Conservation (phyloP, 1,140 invertebrate species). For the Sitodiplosis mosellana region DNA sequence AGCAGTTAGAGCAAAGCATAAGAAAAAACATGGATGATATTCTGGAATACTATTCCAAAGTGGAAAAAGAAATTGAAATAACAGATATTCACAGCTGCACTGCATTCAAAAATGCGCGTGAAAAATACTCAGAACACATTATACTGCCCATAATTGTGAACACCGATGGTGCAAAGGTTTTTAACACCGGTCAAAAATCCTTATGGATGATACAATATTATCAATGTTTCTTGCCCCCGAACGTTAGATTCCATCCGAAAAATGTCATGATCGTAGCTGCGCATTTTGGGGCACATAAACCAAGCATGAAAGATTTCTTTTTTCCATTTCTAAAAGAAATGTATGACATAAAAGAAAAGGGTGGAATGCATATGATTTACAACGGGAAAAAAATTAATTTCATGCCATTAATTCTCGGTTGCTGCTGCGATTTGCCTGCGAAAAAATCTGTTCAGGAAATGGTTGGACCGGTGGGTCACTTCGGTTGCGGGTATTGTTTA, state of each 20-base stretch:
- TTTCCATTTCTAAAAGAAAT: background rate
- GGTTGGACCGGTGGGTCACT: background rate
- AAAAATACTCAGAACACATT: background rate
- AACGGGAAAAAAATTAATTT: background rate
- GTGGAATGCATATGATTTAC: background rate
- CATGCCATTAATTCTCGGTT: background rate
- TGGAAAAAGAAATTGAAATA: background rate
- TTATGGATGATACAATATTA: background rate
- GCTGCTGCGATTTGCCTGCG: background rate
- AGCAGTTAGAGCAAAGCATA: background rate
- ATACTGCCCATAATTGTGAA: background rate
- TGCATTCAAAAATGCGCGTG: background rate
- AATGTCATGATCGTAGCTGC: background rate
- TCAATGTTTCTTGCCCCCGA: background rate
- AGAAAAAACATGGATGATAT: background rate
- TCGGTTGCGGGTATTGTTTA: background rate
- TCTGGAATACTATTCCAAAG: background rate
- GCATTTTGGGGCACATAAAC: background rate
- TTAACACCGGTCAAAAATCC: background rate
- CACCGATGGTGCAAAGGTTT: background rate
- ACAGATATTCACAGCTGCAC: background rate
- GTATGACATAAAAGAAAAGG: background rate
- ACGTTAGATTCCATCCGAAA: background rate
- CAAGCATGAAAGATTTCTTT: background rate
- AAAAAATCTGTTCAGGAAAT: background rate